phyloP scores from a whole-genome alignment of 2,888 invertebrate genomes.

The Rutpela maculata region DNA sequence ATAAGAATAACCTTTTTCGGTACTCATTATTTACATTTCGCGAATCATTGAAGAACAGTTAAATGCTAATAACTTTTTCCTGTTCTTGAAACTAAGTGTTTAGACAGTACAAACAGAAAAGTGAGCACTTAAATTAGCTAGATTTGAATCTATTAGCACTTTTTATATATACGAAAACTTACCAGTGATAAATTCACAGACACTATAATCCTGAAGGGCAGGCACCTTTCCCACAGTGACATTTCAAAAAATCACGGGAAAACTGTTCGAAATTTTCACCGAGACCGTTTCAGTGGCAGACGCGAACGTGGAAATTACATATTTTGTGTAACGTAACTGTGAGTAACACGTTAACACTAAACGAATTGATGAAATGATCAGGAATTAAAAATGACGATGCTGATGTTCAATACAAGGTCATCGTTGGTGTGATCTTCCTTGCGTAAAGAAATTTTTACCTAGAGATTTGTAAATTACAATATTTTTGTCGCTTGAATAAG shows the following conservation, averaged over 20 bases:
- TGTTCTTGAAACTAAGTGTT: neutral
- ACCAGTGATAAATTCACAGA: constrained; percentile 1
- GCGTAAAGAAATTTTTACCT: constrained; percentile 42
- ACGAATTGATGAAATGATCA: constrained; percentile 36
- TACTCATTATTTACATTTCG: neutral
- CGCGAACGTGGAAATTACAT: constrained; percentile 10
- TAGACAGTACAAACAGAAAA: neutral
- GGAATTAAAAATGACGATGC: constrained; percentile 48
- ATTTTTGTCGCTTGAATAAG: neutral
- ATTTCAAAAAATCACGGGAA: neutral
- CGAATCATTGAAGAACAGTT: neutral
- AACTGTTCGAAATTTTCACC: neutral
- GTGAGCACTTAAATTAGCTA: neutral
- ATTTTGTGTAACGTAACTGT: constrained; percentile 12
- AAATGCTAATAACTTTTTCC: neutral
- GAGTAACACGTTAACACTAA: constrained; percentile 39
- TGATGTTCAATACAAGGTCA: constrained; percentile 51
- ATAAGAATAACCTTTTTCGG: neutral
- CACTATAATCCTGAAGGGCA: neutral
- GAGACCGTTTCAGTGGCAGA: neutral
- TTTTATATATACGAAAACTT: neutral
- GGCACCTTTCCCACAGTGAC: constrained; percentile 6
- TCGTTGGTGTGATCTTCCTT: constrained; percentile 45
- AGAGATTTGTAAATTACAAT: neutral
- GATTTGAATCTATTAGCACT: neutral